Evolutionary conservation across 1,140 invertebrate species (phyloP).

Genomic region (Conus ventricosus): DNA sequence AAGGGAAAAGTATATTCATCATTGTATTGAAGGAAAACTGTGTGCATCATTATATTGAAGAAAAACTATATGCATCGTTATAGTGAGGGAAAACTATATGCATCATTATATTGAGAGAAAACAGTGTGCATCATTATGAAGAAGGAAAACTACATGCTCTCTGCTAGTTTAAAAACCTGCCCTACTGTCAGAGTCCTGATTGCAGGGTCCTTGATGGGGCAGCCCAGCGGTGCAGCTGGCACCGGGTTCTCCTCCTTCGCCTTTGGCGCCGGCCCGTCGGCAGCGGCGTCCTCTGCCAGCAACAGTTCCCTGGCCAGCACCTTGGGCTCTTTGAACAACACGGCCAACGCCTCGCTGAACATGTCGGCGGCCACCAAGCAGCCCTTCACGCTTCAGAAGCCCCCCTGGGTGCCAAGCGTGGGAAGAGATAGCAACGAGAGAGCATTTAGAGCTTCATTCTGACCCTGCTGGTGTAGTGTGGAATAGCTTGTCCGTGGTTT

Average conservation of each 20-base stretch:
- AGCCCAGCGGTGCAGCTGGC: not conserved
- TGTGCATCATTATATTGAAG: too few species aligned
- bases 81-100: too few species aligned
- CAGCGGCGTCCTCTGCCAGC: not conserved
- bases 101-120: too few species aligned
- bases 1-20: too few species aligned
- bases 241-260: not conserved
- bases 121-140: too few species aligned
- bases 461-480: not conserved
- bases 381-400: conserved; percentile 83
- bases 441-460: conserved; percentile 28
- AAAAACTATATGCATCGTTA: too few species aligned
- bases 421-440: conserved; percentile 77
- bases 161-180: not conserved
- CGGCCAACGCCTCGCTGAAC: conserved; percentile 27
- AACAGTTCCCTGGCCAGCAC: conserved; percentile 35
- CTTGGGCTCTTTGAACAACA: conserved; percentile 28
- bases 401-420: conserved; percentile 82
- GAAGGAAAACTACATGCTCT: too few species aligned
- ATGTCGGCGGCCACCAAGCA: conserved; percentile 49
- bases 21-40: too few species aligned
- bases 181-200: not conserved
- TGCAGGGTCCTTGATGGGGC: conserved; percentile 6
- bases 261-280: not conserved
- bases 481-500: too few species aligned